Conservation (phyloP, 2,888 invertebrate species). For the Drosophila meridiana region DNA sequence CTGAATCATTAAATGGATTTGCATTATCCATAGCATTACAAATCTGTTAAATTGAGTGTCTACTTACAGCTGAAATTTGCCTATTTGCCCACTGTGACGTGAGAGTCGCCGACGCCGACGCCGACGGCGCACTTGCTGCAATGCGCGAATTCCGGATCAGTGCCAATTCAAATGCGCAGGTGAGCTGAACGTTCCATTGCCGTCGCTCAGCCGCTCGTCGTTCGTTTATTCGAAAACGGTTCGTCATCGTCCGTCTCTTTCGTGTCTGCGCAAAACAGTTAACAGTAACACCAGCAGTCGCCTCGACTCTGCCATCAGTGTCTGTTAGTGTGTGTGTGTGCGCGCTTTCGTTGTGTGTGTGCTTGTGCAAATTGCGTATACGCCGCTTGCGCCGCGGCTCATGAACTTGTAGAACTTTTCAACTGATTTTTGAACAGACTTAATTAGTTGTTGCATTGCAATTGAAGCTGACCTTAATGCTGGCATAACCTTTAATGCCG, state of each 20-base stretch:
- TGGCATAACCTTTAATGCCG: conserved; percentile 19
- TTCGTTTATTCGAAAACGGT: conserved; percentile 12
- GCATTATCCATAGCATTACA: not conserved
- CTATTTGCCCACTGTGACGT: conserved; percentile 41
- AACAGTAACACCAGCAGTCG: conserved; percentile 27
- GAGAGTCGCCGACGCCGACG: conserved; percentile 35
- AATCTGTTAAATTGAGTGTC: not conserved
- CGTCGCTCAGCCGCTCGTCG: conserved; percentile 25
- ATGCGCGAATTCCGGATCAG: conserved; percentile 70
- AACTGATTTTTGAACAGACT: conserved; percentile 20
- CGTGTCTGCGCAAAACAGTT: conserved; percentile 51
- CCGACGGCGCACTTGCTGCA: conserved; percentile 56
- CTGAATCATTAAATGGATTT: not conserved
- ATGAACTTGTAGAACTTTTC: conserved; percentile 50
- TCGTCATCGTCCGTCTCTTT: conserved; percentile 32
- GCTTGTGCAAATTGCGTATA: conserved; percentile 65
- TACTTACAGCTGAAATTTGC: not conserved
- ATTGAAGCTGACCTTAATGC: conserved; percentile 40
- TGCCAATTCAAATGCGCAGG: conserved; percentile 78
- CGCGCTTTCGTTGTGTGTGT: conserved; percentile 12
- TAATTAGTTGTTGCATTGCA: conserved; percentile 16
- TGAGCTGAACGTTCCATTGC: conserved; percentile 70
- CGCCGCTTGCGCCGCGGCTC: conserved; percentile 40
- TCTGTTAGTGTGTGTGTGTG: conserved; percentile 8
- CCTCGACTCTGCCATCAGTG: conserved; percentile 14